Evolutionary conservation across 2,888 invertebrate species (phyloP).

Genomic region (Orgyia antiqua): DNA sequence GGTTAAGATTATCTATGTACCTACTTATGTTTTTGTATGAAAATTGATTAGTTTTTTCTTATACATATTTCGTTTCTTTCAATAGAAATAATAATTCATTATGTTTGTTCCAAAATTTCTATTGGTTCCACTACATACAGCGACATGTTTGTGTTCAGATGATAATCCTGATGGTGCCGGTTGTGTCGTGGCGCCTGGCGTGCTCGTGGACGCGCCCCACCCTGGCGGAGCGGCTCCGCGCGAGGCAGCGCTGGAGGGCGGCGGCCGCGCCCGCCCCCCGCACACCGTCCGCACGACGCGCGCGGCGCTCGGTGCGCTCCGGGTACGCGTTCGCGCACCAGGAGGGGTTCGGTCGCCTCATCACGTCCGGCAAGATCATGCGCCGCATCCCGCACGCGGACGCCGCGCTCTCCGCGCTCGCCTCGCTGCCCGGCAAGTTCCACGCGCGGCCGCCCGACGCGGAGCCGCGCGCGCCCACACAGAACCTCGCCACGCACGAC

Average conservation of each 20-base stretch:
- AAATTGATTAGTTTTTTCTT: too few relatives aligned
- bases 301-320: slow-evolving; percentile 93
- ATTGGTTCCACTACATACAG: too few relatives aligned
- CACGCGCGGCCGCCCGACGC: slow-evolving; percentile 85
- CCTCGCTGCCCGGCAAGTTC: slow-evolving; percentile 78
- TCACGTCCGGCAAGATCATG: slow-evolving; percentile 98
- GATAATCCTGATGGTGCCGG: slow-evolving; percentile 93
- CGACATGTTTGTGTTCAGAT: slow-evolving; percentile 40
- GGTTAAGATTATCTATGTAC: too few relatives aligned
- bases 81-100: too few relatives aligned
- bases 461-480: slow-evolving; percentile 80
- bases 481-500: slow-evolving; percentile 86
- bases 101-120: too few relatives aligned
- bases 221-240: slow-evolving; percentile 92
- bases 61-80: too few relatives aligned
- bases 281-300: slow-evolving; percentile 92
- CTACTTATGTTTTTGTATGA: too few relatives aligned
- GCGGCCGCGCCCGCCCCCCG: slow-evolving; percentile 87
- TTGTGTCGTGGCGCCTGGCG: slow-evolving; percentile 96
- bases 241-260: slow-evolving; percentile 83
- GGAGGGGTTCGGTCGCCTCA: slow-evolving; percentile 79
- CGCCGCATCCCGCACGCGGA: slow-evolving; percentile 86
- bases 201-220: slow-evolving; percentile 94
- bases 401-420: slow-evolving; percentile 82
- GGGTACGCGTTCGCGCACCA: slow-evolving; percentile 99